Conservation (phyloP, 2,797 vertebrate species). For the Pseudomugil gertrudae region DNA sequence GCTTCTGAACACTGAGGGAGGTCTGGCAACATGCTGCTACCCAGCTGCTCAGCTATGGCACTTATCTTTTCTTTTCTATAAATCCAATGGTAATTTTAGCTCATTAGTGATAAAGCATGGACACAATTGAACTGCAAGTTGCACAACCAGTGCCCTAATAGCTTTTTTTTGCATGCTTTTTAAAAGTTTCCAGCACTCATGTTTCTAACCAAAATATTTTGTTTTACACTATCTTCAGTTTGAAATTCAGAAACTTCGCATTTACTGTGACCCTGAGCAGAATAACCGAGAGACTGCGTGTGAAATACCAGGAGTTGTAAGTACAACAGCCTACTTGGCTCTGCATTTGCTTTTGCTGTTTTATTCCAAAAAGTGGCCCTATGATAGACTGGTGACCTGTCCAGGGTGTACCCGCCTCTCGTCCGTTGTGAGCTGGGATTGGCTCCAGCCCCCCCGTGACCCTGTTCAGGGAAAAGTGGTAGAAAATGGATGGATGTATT, state of each 20-base stretch:
- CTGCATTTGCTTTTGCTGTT: background rate
- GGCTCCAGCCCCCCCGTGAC: too few species aligned
- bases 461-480: too few species aligned
- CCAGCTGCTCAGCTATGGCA: conserved; percentile 26
- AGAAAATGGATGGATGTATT: too few species aligned
- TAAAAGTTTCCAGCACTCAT: conserved; percentile 5
- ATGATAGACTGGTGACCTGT: too few species aligned
- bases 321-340: conserved; percentile 64
- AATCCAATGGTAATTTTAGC: conserved; percentile 38
- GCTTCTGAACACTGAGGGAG: conserved; percentile 49
- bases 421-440: too few species aligned
- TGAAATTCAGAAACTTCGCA: conserved; percentile 95
- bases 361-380: conserved; percentile 31
- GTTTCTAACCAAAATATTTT: conserved; percentile 12
- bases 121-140: conserved; percentile 41
- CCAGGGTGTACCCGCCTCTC: too few species aligned
- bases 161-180: conserved; percentile 27
- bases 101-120: conserved; percentile 42
- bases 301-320: conserved; percentile 96
- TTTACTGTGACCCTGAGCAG: conserved; percentile 98
- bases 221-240: conserved; percentile 79
- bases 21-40: conserved; percentile 53
- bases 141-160: conserved; percentile 26
- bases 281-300: conserved; percentile 93
- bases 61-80: conserved; percentile 37